A percentile compares a stretch with the other conserved stretches of the same genome.
Evolutionary conservation across 2,113 vertebrate genomes (phyloP).

Genomic region (Chiloscyllium plagiosum): DNA sequence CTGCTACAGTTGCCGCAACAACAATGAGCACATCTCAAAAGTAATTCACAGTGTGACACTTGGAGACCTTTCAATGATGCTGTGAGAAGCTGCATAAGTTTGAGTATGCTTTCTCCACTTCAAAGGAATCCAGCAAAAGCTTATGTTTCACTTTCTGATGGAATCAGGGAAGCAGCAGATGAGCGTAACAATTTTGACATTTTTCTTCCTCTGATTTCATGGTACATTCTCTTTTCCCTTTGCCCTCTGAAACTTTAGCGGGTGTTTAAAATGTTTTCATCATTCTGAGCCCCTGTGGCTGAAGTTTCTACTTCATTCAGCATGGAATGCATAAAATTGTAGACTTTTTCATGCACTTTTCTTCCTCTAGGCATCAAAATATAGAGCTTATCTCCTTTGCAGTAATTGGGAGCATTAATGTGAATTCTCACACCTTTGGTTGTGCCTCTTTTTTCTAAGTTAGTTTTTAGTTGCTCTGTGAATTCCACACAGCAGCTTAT

Average conservation of each 20-base stretch:
- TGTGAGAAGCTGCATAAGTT: background rate
- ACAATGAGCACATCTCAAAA: background rate
- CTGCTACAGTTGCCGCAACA: background rate
- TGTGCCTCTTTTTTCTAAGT: background rate
- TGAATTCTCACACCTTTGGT: slow-evolving; percentile 8
- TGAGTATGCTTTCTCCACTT: background rate
- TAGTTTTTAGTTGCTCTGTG: background rate
- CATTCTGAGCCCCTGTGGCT: background rate
- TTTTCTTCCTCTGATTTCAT: background rate
- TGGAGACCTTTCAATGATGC: background rate
- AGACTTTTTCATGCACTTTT: background rate
- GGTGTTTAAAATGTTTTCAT: background rate
- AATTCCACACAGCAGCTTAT: background rate
- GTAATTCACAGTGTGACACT: background rate
- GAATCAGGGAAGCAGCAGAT: background rate
- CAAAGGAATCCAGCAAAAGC: background rate
- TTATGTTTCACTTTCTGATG: background rate
- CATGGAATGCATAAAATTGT: background rate
- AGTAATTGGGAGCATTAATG: background rate
- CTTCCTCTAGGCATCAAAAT: background rate
- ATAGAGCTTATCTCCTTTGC: background rate
- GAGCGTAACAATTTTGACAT: background rate
- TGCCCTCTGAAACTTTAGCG: background rate
- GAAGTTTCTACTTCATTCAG: background rate
- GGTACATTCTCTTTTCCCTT: background rate